Conservation (phyloP, 2,113 vertebrate genomes). For the Fregata magnificens region DNA sequence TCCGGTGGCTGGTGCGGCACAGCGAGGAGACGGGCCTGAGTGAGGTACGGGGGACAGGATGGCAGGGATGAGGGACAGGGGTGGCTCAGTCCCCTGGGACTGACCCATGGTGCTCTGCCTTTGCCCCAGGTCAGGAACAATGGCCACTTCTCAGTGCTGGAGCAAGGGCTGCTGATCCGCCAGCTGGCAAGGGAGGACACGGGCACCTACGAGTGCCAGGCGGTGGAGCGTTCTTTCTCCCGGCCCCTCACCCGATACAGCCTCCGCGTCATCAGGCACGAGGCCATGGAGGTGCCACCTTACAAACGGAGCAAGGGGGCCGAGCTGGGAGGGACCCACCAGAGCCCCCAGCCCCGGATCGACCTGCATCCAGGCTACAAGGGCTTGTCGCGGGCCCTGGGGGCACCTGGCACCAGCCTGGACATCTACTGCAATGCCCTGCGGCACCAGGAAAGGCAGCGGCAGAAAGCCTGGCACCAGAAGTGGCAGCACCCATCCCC, state of each 20-base stretch:
- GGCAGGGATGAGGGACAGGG: rapidly evolving
- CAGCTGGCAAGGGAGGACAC: slow-evolving; percentile 65
- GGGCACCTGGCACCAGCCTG: slow-evolving; percentile 62
- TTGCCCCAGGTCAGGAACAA: slow-evolving; percentile 55
- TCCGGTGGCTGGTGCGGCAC: slow-evolving; percentile 73
- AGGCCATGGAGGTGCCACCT: slow-evolving; percentile 23
- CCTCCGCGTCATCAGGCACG: slow-evolving; percentile 72
- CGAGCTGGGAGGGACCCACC: slow-evolving; percentile 25
- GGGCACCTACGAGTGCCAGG: slow-evolving; percentile 77
- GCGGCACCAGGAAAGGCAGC: slow-evolving; percentile 78
- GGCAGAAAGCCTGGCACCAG: slow-evolving; percentile 75
- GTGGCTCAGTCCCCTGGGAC: rapidly evolving
- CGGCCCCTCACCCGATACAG: slow-evolving; percentile 72
- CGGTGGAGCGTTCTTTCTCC: slow-evolving; percentile 75
- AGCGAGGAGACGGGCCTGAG: neutral
- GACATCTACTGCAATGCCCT: slow-evolving; percentile 82
- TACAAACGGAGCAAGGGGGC: neutral
- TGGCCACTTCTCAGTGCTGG: slow-evolving; percentile 54
- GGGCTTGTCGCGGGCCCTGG: slow-evolving; percentile 68
- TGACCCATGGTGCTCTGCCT: neutral
- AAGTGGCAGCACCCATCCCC: slow-evolving; percentile 75
- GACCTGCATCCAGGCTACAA: slow-evolving; percentile 69
- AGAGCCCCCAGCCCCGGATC: neutral
- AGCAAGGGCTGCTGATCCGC: slow-evolving; percentile 81
- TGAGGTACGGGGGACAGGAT: slow-evolving; percentile 43